Conservation (phyloP, 2,888 invertebrate species). For the Philaethria dido region DNA sequence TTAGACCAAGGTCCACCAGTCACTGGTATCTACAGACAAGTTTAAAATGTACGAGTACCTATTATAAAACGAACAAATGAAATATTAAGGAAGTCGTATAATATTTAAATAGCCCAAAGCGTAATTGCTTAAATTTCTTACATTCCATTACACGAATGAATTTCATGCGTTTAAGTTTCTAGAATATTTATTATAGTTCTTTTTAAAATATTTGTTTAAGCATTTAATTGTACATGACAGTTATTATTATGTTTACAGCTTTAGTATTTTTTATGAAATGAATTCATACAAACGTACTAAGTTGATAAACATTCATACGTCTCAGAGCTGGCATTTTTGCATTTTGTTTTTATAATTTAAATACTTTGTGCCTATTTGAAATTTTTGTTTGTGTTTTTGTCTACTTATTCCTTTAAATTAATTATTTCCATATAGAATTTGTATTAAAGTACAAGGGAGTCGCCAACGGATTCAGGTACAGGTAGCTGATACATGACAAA, state of each 20-base stretch:
- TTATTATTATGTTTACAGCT: neutral
- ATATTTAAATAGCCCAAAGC: slow-evolving; percentile 15
- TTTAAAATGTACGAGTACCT: neutral
- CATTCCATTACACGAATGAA: neutral
- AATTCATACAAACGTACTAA: too few relatives aligned
- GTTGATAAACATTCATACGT: too few relatives aligned
- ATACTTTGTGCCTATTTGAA: too few relatives aligned
- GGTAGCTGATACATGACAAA: too few relatives aligned
- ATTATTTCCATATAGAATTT: too few relatives aligned
- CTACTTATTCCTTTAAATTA: too few relatives aligned
- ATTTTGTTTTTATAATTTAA: too few relatives aligned
- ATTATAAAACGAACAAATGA: slow-evolving; percentile 28
- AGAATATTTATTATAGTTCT: too few relatives aligned
- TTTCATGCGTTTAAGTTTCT: neutral
- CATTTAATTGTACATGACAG: neutral
- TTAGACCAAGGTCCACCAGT: slow-evolving; percentile 60
- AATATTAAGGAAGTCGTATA: slow-evolving; percentile 37
- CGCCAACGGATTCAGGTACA: too few relatives aligned
- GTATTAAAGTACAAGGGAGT: too few relatives aligned
- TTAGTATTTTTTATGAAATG: neutral
- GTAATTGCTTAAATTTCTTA: neutral
- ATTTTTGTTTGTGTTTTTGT: too few relatives aligned
- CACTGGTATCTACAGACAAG: slow-evolving; percentile 45
- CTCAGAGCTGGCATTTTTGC: too few relatives aligned
- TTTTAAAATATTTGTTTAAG: neutral